phyloP scores from a whole-genome alignment of 2,888 invertebrate genomes.

The Yponomeuta plumbellus region DNA sequence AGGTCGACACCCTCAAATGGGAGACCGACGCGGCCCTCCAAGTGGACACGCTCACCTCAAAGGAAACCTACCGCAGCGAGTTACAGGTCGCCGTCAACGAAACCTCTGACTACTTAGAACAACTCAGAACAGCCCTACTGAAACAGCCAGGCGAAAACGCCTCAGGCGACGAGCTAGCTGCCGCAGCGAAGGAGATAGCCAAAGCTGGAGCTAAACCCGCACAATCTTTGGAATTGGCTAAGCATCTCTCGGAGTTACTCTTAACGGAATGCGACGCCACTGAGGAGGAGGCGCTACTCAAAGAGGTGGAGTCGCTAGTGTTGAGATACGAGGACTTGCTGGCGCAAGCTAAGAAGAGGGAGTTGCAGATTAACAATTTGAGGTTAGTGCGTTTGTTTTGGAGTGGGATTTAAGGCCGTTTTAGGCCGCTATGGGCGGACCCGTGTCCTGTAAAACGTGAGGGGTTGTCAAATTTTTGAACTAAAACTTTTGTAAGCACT shows the following conservation, averaged over 20 bases:
- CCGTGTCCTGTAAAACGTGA: not conserved
- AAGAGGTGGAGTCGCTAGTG: constrained; percentile 79
- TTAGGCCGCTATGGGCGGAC: no score
- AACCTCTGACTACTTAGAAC: constrained; percentile 80
- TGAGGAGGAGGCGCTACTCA: constrained; percentile 79
- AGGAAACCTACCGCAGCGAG: constrained; percentile 89
- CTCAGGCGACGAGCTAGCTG: constrained; percentile 75
- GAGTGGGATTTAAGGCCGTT: not conserved
- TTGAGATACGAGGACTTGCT: constrained; percentile 82
- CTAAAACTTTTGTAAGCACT: no score
- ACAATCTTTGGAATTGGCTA: constrained; percentile 87
- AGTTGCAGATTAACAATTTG: constrained; percentile 85
- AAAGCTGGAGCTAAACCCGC: constrained; percentile 86
- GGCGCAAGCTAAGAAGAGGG: constrained; percentile 82
- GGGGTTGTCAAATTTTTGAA: not conserved
- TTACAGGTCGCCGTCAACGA: constrained; percentile 84
- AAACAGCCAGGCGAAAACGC: constrained; percentile 64
- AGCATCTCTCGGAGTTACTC: constrained; percentile 85
- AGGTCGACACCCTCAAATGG: constrained; percentile 85
- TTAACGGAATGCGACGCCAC: constrained; percentile 84
- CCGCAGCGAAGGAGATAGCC: constrained; percentile 83
- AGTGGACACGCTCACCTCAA: constrained; percentile 89
- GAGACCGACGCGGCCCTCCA: constrained; percentile 87
- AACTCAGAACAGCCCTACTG: constrained; percentile 76
- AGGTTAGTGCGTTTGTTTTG: constrained; percentile 73